A percentile compares a stretch with the other conserved stretches of the same genome.
These are phyloP conservation scores for Drosophila orena DNA, from an alignment of 1,140 invertebrate genomes.

Conservation along the genomic window DNA sequence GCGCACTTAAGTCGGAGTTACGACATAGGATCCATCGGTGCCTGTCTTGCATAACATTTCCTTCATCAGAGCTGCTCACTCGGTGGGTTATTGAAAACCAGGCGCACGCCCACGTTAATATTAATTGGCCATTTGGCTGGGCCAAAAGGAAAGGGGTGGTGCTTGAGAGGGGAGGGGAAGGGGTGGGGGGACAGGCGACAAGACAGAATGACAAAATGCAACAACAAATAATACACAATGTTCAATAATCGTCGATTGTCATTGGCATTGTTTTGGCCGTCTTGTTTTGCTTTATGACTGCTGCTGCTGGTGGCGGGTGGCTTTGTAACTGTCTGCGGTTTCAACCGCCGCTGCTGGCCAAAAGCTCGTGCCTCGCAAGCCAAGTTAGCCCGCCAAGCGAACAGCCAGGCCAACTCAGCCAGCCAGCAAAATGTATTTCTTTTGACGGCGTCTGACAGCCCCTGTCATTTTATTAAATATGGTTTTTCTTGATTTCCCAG, in stretches of 20 bases:
- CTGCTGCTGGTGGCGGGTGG: slow-evolving; percentile 40
- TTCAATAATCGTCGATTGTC: slow-evolving; percentile 74
- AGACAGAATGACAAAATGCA: slow-evolving; percentile 81
- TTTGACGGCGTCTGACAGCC: slow-evolving; percentile 79
- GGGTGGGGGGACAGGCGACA: slow-evolving; percentile 49
- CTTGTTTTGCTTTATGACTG: slow-evolving; percentile 16
- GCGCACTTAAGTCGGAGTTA: slow-evolving; percentile 57
- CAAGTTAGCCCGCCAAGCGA: slow-evolving; percentile 42
- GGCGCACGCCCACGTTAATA: slow-evolving; percentile 72
- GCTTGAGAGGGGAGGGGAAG: too few relatives aligned
- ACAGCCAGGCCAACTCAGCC: neutral
- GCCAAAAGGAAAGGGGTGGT: neutral
- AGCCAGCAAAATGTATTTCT: slow-evolving; percentile 52
- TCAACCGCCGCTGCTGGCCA: slow-evolving; percentile 5
- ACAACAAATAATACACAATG: slow-evolving; percentile 64
- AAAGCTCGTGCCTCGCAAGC: slow-evolving; percentile 70
- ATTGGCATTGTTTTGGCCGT: slow-evolving; percentile 69
- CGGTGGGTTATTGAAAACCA: slow-evolving; percentile 33
- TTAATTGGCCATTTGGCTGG: slow-evolving; percentile 62
- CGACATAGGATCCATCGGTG: slow-evolving; percentile 47
- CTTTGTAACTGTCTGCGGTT: slow-evolving; percentile 22
- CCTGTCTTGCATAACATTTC: slow-evolving; percentile 80
- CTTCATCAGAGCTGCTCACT: slow-evolving; percentile 55
- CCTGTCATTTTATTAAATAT: slow-evolving; percentile 83
- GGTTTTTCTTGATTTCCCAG: slow-evolving; percentile 69